Evolutionary conservation across 2,797 vertebrate species (phyloP).

Genomic region (Nyctibius grandis): DNA sequence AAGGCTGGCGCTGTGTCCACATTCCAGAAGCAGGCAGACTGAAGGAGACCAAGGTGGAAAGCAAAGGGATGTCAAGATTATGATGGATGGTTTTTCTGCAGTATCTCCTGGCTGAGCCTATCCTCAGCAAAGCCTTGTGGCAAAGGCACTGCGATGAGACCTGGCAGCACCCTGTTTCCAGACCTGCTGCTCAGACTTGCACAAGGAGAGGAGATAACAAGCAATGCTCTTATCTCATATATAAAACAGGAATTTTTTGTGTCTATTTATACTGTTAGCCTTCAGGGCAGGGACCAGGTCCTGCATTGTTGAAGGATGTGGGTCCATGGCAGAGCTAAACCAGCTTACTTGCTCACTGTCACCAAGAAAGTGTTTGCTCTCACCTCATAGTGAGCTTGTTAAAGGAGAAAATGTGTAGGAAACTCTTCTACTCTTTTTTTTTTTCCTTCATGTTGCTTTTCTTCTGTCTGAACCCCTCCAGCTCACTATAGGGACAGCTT

Average conservation of each 20-base stretch:
- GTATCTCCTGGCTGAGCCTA: background rate
- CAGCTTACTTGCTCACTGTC: background rate
- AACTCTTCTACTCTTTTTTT: background rate
- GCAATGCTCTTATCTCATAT: background rate
- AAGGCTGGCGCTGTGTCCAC: background rate
- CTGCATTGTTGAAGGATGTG: background rate
- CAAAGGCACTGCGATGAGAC: background rate
- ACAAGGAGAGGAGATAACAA: background rate
- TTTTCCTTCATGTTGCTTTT: background rate
- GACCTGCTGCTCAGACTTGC: background rate
- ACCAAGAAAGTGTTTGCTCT: background rate
- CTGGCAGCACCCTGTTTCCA: background rate
- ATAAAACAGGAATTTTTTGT: background rate
- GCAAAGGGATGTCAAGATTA: background rate
- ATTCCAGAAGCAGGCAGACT: background rate
- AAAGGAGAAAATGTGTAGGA: background rate
- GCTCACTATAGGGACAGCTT: rapidly evolving
- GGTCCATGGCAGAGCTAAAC: background rate
- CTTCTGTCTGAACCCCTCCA: background rate
- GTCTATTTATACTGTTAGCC: background rate
- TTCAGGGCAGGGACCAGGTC: background rate
- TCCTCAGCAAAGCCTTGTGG: background rate
- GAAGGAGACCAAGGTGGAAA: background rate
- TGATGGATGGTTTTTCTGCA: background rate
- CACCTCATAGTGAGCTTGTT: background rate